phyloP scores from a whole-genome alignment of 2,113 vertebrate genomes.

The Sprattus sprattus region DNA sequence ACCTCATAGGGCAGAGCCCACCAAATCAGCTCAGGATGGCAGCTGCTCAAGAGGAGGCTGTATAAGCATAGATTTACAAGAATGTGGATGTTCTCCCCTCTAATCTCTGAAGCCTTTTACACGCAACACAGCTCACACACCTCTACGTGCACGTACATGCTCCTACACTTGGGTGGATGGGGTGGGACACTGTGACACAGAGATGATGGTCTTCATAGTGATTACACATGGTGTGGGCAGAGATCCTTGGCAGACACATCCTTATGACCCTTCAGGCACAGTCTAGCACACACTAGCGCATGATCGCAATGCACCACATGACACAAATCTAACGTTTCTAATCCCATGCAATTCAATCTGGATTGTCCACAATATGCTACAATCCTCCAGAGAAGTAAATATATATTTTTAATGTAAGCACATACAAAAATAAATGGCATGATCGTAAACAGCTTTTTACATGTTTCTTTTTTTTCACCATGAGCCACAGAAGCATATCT shows the following conservation, averaged over 20 bases:
- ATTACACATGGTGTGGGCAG: background rate
- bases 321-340: constrained; percentile 7
- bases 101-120: constrained; percentile 63
- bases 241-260: background rate
- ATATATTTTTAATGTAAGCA: constrained; percentile 3
- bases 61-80: constrained; percentile 70
- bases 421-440: constrained; percentile 7
- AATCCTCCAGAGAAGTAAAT: background rate
- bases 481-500: constrained; percentile 17
- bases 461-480: background rate
- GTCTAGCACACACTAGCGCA: background rate
- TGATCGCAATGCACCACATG: constrained; percentile 27
- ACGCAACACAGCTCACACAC: constrained; percentile 49
- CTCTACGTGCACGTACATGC: constrained; percentile 40
- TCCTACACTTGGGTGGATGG: background rate
- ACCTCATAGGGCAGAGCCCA: constrained; percentile 55
- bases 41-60: constrained; percentile 66
- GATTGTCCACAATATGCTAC: background rate
- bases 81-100: constrained; percentile 60
- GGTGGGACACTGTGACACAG: background rate
- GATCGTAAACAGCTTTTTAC: background rate
- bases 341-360: background rate
- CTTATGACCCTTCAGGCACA: background rate
- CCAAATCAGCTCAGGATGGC: constrained; percentile 64
- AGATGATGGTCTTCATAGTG: background rate